These are phyloP conservation scores for Busseola fusca DNA, from an alignment of 2,888 invertebrate genomes.

Conservation along the genomic window DNA sequence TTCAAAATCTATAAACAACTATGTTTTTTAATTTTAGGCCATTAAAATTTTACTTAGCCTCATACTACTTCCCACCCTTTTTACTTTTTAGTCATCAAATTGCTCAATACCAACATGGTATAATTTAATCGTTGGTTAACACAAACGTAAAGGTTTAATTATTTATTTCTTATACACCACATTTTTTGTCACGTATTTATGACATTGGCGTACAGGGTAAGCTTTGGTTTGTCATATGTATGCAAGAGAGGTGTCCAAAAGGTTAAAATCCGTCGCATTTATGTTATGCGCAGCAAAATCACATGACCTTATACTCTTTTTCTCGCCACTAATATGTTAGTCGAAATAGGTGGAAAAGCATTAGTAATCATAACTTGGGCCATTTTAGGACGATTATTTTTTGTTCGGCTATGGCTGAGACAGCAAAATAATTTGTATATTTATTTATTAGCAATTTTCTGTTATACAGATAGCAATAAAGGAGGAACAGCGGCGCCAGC, in stretches of 20 bases:
- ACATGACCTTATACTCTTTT: neutral
- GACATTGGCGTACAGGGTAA: neutral
- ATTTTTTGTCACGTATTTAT: neutral
- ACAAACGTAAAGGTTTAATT: neutral
- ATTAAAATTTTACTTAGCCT: neutral
- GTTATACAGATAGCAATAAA: slow-evolving; percentile 94
- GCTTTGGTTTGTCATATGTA: neutral
- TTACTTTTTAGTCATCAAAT: neutral
- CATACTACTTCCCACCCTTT: neutral
- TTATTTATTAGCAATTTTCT: slow-evolving; percentile 35
- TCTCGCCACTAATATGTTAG: neutral
- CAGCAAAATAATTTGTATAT: neutral
- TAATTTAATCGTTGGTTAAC: neutral
- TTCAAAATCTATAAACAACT: neutral
- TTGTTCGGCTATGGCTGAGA: slow-evolving; percentile 44
- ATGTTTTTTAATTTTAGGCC: neutral
- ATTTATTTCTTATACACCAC: neutral
- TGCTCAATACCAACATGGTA: neutral
- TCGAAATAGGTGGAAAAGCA: neutral
- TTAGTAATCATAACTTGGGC: neutral
- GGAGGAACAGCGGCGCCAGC: slow-evolving; percentile 95
- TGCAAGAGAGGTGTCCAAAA: neutral
- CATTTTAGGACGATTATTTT: slow-evolving; percentile 9
- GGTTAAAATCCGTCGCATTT: neutral
- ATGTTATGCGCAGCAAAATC: neutral